A percentile compares a stretch with the other conserved stretches of the same genome.
Conservation (phyloP, 2,888 invertebrate genomes). For the Gastrophysa polygoni region DNA sequence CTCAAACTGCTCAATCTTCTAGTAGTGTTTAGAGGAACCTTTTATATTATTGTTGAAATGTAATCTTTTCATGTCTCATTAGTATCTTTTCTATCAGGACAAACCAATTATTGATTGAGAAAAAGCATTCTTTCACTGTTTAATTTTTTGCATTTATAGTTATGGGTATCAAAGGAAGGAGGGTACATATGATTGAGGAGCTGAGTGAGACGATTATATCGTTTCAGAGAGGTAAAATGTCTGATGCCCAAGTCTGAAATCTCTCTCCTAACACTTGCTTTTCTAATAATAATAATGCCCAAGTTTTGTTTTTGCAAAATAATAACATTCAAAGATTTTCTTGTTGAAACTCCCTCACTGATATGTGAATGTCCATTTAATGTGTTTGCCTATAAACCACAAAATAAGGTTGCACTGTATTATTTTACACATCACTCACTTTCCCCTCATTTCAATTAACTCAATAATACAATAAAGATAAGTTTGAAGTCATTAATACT, state of each 20-base stretch:
- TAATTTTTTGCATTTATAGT: constrained; percentile 65
- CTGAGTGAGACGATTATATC: constrained; percentile 98
- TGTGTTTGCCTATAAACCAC: not conserved
- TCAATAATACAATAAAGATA: not conserved
- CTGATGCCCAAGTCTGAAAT: not conserved
- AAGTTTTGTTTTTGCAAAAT: too few species aligned
- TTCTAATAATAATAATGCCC: too few species aligned
- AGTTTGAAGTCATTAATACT: not conserved
- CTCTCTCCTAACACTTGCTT: constrained; percentile 21
- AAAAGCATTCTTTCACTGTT: constrained; percentile 9
- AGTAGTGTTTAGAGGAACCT: not conserved
- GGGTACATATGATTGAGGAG: constrained; percentile 98
- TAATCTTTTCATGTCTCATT: not conserved
- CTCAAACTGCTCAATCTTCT: too few species aligned
- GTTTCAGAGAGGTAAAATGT: constrained; percentile 94
- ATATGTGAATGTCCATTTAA: not conserved
- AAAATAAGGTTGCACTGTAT: not conserved
- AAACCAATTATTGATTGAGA: too few species aligned
- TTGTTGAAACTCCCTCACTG: not conserved
- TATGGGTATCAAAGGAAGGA: constrained; percentile 98
- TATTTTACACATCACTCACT: not conserved
- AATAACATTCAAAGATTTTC: not conserved
- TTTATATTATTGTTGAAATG: too few species aligned
- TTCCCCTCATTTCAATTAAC: not conserved
- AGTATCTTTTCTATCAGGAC: not conserved